Evolutionary conservation across 2,113 vertebrate species (phyloP).

Genomic region (Triplophysa dalaica): DNA sequence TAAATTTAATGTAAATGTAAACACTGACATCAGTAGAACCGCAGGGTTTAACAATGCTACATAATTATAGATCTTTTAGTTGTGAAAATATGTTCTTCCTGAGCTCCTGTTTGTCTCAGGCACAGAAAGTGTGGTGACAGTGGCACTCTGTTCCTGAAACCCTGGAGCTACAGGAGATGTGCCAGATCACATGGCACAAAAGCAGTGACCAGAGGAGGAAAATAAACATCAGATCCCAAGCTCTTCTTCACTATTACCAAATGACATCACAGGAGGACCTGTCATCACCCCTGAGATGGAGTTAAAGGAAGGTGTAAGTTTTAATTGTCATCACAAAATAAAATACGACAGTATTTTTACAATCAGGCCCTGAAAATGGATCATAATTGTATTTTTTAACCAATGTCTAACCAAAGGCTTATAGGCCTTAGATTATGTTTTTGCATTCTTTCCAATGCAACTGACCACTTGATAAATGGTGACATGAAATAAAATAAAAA

Average conservation of each 20-base stretch:
- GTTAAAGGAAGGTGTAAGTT: slow-evolving; percentile 24
- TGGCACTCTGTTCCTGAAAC: neutral
- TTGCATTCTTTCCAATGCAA: slow-evolving; percentile 3
- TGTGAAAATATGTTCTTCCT: neutral
- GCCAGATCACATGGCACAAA: neutral
- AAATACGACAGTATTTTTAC: slow-evolving; percentile 1
- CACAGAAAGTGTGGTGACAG: neutral
- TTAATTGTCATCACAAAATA: neutral
- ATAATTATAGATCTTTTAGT: neutral
- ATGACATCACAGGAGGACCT: neutral
- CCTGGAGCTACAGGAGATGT: neutral
- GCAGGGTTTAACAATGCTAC: neutral
- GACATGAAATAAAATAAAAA: slow-evolving; percentile 24
- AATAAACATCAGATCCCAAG: neutral
- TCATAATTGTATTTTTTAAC: slow-evolving; percentile 21
- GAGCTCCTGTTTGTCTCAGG: neutral
- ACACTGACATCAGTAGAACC: neutral
- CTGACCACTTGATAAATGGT: slow-evolving; percentile 19
- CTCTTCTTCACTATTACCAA: neutral
- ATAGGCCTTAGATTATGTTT: neutral
- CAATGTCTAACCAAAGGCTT: neutral
- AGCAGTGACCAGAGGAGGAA: neutral
- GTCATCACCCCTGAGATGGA: slow-evolving; percentile 5
- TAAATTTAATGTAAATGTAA: too few relatives aligned
- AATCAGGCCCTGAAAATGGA: slow-evolving; percentile 17